phyloP scores from a whole-genome alignment of 2,797 vertebrate genomes.

The Phalanger gymnotis region DNA sequence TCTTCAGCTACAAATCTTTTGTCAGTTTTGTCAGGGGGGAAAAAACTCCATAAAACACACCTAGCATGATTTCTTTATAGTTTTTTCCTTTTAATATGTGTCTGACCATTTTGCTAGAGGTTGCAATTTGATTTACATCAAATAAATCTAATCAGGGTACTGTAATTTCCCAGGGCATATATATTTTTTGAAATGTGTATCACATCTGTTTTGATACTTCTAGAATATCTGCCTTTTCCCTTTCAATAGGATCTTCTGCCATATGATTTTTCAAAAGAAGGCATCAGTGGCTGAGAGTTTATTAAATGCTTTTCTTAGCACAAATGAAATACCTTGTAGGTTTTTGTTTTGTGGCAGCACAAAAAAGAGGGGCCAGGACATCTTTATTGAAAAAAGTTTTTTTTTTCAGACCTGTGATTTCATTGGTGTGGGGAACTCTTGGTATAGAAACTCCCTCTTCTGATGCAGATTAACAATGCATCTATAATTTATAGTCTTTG shows the following conservation, averaged over 20 bases:
- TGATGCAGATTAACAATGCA: not conserved
- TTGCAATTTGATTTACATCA: constrained; percentile 38
- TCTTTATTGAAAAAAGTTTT: not conserved
- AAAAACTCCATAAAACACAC: constrained; percentile 14
- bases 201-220: constrained; percentile 13
- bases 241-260: constrained; percentile 27
- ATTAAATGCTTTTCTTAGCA: constrained; percentile 28
- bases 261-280: constrained; percentile 30
- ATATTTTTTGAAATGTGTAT: constrained; percentile 28
- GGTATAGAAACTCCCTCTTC: not conserved
- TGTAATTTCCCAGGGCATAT: constrained; percentile 19
- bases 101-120: constrained; percentile 39
- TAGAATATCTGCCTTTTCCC: constrained; percentile 14
- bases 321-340: not conserved
- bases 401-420: not conserved
- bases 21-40: not conserved
- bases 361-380: constrained; percentile 9
- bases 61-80: constrained; percentile 44
- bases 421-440: not conserved
- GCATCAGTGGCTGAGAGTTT: not conserved
- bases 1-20: constrained; percentile 33
- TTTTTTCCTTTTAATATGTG: constrained; percentile 33
- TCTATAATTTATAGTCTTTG: not conserved
- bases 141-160: constrained; percentile 41
- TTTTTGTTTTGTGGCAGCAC: constrained; percentile 25